These are phyloP conservation scores for Gisinianus flammeolus DNA, from an alignment of 2,888 invertebrate genomes.

Conservation along the genomic window DNA sequence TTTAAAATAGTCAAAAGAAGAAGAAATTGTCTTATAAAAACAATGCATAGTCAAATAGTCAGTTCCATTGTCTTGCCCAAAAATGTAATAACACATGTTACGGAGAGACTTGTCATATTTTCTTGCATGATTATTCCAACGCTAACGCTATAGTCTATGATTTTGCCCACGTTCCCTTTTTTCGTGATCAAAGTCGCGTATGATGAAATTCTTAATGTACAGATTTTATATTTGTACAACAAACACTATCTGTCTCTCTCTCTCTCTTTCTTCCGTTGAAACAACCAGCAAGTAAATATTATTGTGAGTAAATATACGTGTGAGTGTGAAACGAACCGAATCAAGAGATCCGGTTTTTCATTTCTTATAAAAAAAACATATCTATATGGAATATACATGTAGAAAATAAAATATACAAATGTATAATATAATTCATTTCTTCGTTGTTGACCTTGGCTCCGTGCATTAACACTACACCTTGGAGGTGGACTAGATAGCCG, in stretches of 20 bases:
- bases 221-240: too few species aligned
- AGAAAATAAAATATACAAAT: too few species aligned
- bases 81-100: too few species aligned
- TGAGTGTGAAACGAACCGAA: slow-evolving; percentile 45
- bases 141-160: too few species aligned
- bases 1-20: neutral
- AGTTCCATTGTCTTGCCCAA: neutral
- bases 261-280: neutral
- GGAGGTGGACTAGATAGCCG: slow-evolving; percentile 29
- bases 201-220: too few species aligned
- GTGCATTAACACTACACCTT: slow-evolving; percentile 52
- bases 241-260: slow-evolving; percentile 16
- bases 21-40: neutral
- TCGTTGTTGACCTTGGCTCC: slow-evolving; percentile 57
- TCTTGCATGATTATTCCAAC: too few species aligned
- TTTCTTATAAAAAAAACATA: too few species aligned
- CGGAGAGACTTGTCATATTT: neutral
- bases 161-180: too few species aligned
- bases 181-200: too few species aligned
- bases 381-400: too few species aligned
- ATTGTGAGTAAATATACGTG: neutral
- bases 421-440: slow-evolving; percentile 10
- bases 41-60: neutral
- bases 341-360: slow-evolving; percentile 48
- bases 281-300: slow-evolving; percentile 16